Percentiles rank a stretch among this genome's conserved stretches.
Evolutionary conservation across 2,113 vertebrate genomes (phyloP).

Genomic region (Copsychus sechellarum): DNA sequence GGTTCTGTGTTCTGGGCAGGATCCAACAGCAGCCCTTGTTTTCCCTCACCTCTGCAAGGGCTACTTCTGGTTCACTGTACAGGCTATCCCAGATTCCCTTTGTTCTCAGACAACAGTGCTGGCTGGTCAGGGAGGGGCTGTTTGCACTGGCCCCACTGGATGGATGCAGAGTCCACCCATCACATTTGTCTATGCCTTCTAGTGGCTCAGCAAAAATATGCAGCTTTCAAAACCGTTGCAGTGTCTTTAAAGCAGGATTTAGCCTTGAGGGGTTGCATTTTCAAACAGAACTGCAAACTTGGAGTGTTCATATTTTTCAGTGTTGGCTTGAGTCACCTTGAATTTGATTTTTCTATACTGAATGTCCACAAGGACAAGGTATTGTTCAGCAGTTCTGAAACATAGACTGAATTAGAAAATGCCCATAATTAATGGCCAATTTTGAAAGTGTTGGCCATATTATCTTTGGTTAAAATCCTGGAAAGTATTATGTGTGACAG

Average conservation of each 20-base stretch:
- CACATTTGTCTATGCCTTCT: neutral
- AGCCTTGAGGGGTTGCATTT: neutral
- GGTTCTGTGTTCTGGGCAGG: constrained; percentile 10
- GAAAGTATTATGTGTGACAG: neutral
- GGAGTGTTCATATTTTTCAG: neutral
- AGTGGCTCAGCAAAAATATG: neutral
- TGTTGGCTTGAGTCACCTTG: neutral
- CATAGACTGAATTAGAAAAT: neutral
- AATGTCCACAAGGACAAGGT: neutral
- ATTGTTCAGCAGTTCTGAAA: neutral
- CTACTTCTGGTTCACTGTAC: constrained; percentile 23
- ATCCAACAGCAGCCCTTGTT: constrained; percentile 35
- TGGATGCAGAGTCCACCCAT: neutral
- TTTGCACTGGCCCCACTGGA: neutral
- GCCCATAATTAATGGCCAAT: neutral
- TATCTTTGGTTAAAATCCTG: neutral
- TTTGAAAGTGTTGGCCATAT: neutral
- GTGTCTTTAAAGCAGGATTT: neutral
- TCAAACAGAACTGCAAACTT: neutral
- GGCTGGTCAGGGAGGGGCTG: neutral
- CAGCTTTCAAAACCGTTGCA: neutral
- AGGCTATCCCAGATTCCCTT: neutral
- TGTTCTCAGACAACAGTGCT: neutral
- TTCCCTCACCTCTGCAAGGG: neutral
- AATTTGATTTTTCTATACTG: neutral